Conservation (phyloP, 2,888 invertebrate species). For the Magallana nippona region DNA sequence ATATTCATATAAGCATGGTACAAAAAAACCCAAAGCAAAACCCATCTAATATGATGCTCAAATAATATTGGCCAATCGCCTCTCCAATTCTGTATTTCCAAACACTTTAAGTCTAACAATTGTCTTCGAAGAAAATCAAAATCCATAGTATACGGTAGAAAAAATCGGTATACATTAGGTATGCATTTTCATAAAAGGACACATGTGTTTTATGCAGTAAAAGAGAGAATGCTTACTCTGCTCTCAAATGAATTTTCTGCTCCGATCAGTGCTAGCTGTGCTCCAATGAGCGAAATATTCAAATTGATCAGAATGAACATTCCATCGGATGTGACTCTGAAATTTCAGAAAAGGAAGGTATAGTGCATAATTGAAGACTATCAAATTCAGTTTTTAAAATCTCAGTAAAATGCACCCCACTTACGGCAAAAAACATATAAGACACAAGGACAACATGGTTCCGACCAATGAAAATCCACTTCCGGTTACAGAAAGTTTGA, state of each 20-base stretch:
- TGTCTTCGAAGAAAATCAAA: too few species aligned
- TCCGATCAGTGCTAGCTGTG: slow-evolving; percentile 70
- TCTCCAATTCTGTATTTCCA: too few species aligned
- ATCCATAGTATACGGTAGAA: too few species aligned
- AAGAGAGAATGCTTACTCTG: slow-evolving; percentile 54
- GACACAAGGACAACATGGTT: slow-evolving; percentile 59
- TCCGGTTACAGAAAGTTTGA: slow-evolving; percentile 61
- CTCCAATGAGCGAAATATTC: slow-evolving; percentile 63
- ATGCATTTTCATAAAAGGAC: too few species aligned
- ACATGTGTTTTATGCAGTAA: too few species aligned
- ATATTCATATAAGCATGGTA: too few species aligned
- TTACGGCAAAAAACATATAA: slow-evolving; percentile 67
- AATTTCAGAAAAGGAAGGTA: background rate
- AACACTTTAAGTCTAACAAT: too few species aligned
- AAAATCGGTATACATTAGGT: too few species aligned
- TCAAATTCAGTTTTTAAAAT: background rate
- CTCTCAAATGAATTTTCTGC: slow-evolving; percentile 68
- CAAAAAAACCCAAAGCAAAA: too few species aligned
- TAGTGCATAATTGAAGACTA: background rate
- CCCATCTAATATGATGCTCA: too few species aligned
- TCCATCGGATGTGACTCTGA: slow-evolving; percentile 59
- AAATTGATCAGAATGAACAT: slow-evolving; percentile 63
- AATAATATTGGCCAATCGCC: too few species aligned
- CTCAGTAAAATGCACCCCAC: slow-evolving; percentile 35
- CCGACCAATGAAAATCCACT: slow-evolving; percentile 66